A percentile compares a stretch with the other conserved stretches of the same genome.
These are phyloP conservation scores for Drosophila santomea DNA, from an alignment of 1,140 invertebrate species.

Conservation along the genomic window DNA sequence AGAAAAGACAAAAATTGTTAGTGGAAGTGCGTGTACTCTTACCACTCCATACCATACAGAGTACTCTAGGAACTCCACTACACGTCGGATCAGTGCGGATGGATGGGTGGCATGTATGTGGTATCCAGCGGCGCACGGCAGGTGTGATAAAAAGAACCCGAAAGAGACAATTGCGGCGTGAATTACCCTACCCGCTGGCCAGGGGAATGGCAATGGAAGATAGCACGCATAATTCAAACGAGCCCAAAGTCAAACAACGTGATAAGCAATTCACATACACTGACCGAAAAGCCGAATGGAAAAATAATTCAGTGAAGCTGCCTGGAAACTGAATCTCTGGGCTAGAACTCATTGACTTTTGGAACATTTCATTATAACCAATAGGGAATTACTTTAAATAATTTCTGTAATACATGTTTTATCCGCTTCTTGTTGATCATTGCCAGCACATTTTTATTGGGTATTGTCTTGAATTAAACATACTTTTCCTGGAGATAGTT, in stretches of 20 bases:
- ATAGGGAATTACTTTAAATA: no score
- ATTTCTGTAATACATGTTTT: no score
- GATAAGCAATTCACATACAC: constrained; percentile 72
- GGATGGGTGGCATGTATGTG: constrained; percentile 28
- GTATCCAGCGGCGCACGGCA: constrained; percentile 67
- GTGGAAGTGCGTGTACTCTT: constrained; percentile 42
- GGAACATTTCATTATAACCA: no score
- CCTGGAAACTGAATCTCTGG: no score
- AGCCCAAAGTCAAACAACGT: constrained; percentile 73
- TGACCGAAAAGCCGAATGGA: background rate
- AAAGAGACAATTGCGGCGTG: constrained; percentile 56
- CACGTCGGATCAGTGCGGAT: constrained; percentile 11
- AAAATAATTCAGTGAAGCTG: no score
- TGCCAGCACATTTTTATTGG: no score
- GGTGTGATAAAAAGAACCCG: constrained; percentile 69
- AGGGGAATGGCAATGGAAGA: constrained; percentile 56
- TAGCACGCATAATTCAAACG: constrained; percentile 72
- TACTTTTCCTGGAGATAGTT: no score
- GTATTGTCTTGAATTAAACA: no score
- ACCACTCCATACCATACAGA: constrained; percentile 7
- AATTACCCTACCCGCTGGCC: constrained; percentile 31
- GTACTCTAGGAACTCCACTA: constrained; percentile 22
- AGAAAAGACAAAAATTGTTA: constrained; percentile 50
- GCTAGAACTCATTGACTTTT: no score
- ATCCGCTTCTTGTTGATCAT: background rate